Evolutionary conservation across 2,113 vertebrate genomes (phyloP).

Genomic region (Egretta garzetta): DNA sequence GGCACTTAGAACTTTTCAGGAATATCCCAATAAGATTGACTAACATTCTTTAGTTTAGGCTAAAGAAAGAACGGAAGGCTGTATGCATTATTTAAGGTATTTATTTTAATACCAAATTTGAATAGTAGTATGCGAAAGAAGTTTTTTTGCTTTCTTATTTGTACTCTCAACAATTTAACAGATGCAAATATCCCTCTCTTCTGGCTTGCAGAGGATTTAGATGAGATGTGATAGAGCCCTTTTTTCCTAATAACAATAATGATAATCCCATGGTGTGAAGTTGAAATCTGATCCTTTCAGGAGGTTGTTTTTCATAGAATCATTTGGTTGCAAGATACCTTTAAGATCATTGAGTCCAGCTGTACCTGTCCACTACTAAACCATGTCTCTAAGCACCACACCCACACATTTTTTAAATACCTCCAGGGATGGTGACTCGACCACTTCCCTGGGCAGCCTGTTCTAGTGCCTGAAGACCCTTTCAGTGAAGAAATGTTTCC

Average conservation of each 20-base stretch:
- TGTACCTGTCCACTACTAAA: too few relatives aligned
- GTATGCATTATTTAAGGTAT: background rate
- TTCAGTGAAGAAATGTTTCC: too few relatives aligned
- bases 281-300: background rate
- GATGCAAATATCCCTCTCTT: background rate
- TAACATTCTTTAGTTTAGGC: background rate
- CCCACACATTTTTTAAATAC: too few relatives aligned
- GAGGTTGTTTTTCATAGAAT: background rate
- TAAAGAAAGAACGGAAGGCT: background rate
- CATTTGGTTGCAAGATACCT: too few relatives aligned
- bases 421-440: too few relatives aligned
- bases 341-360: too few relatives aligned
- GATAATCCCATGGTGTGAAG: background rate
- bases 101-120: background rate
- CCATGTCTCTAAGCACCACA: too few relatives aligned
- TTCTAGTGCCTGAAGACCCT: too few relatives aligned
- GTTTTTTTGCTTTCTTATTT: background rate
- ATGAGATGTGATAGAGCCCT: background rate
- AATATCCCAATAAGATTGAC: background rate
- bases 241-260: background rate
- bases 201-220: background rate
- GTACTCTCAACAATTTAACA: background rate
- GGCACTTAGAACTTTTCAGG: background rate
- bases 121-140: background rate
- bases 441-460: too few relatives aligned